phyloP scores from a whole-genome alignment of 23 tunicate species.

The Botrylloides violaceus region DNA sequence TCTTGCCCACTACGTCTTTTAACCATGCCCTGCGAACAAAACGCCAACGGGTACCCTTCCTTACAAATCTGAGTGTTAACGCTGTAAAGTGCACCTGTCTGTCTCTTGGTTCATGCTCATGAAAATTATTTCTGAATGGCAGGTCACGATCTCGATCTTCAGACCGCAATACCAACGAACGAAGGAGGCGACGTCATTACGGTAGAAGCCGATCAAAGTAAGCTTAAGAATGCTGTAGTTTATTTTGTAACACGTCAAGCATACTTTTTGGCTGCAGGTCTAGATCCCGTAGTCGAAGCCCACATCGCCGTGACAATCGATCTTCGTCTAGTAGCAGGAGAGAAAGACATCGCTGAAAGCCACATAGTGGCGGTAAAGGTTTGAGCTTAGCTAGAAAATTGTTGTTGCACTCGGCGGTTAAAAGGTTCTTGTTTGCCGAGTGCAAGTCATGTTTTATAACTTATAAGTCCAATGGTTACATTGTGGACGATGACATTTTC shows the following conservation, averaged over 20 bases:
- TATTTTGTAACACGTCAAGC: too few relatives aligned
- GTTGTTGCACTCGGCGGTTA: conserved; percentile 17
- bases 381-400: conserved; percentile 17
- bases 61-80: too few relatives aligned
- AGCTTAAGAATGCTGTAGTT: too few relatives aligned
- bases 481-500: too few relatives aligned
- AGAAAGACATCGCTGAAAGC: neutral
- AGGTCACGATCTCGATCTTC: neutral
- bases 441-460: neutral
- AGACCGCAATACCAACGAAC: neutral
- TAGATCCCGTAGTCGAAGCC: conserved; percentile 24
- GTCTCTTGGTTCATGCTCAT: too few relatives aligned
- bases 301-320: conserved; percentile 13
- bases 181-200: neutral
- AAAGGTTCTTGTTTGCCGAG: conserved; percentile 29
- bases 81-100: too few relatives aligned
- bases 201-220: neutral
- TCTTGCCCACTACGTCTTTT: too few relatives aligned
- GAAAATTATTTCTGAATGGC: too few relatives aligned
- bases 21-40: too few relatives aligned
- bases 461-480: too few relatives aligned
- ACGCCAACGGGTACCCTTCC: too few relatives aligned
- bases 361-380: conserved; percentile 26
- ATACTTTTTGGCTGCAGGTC: too few relatives aligned
- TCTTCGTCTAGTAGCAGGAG: neutral